Conservation (phyloP, 2,113 vertebrate species). For the Lophura nycthemera region DNA sequence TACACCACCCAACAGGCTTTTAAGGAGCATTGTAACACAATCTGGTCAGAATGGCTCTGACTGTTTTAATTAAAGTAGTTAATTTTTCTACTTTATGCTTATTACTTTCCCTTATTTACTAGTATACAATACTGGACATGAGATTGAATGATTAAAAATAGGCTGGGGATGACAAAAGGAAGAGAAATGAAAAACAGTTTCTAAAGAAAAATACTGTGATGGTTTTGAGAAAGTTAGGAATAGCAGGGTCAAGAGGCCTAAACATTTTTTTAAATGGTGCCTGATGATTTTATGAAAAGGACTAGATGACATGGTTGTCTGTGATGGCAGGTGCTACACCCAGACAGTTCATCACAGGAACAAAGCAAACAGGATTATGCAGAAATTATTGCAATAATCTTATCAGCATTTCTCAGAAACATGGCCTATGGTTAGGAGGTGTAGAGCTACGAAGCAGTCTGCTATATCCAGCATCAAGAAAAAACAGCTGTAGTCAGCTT, state of each 20-base stretch:
- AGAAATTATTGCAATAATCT: constrained; percentile 27
- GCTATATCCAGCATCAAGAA: neutral
- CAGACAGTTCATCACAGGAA: neutral
- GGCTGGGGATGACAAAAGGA: neutral
- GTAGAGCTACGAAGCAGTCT: neutral
- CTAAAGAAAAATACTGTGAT: neutral
- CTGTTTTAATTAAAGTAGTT: neutral
- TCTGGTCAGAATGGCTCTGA: neutral
- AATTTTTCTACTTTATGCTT: constrained; percentile 5
- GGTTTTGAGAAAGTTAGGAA: constrained; percentile 9
- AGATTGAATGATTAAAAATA: neutral
- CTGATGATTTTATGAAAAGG: constrained; percentile 24
- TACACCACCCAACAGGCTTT: neutral
- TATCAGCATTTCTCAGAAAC: constrained; percentile 28
- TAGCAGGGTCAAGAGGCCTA: constrained; percentile 7
- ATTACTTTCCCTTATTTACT: constrained; percentile 2
- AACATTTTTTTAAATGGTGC: neutral
- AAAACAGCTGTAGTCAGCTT: neutral
- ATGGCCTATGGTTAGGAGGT: neutral
- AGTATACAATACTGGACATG: neutral
- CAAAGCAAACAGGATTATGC: constrained; percentile 45
- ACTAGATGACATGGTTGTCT: constrained; percentile 42
- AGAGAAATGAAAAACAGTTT: neutral
- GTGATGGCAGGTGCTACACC: neutral
- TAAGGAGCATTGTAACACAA: neutral